phyloP scores from a whole-genome alignment of 2,888 invertebrate species.

The Caenorhabditis auriculariae region DNA sequence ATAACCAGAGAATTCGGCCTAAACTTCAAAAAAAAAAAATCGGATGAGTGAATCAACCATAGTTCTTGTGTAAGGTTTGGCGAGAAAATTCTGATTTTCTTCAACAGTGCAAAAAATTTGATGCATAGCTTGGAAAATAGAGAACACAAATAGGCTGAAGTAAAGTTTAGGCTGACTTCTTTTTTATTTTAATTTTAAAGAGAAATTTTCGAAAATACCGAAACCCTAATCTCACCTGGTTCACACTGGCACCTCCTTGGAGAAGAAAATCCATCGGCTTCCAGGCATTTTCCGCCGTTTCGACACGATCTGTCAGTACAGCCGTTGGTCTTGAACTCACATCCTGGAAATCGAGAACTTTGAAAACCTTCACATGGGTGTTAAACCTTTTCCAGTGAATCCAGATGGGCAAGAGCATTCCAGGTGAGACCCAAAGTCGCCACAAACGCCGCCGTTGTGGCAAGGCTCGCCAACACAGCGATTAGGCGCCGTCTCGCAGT shows the following conservation, averaged over 20 bases:
- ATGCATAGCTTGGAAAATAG: too few species aligned
- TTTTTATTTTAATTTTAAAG: not conserved
- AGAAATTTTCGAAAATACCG: not conserved
- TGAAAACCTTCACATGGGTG: not conserved
- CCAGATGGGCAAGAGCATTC: conserved; percentile 82
- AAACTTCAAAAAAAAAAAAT: too few species aligned
- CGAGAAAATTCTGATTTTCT: too few species aligned
- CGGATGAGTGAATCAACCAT: too few species aligned
- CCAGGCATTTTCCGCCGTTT: conserved; percentile 59
- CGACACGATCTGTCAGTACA: conserved; percentile 49
- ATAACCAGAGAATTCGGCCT: not conserved
- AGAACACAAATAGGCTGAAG: too few species aligned
- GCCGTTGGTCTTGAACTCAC: conserved; percentile 42
- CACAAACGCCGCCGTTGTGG: conserved; percentile 92
- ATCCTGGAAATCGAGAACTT: conserved; percentile 15
- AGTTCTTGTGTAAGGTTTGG: too few species aligned
- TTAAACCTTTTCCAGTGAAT: conserved; percentile 23
- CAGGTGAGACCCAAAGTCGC: conserved; percentile 89
- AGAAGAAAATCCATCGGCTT: conserved; percentile 70
- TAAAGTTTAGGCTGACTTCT: too few species aligned
- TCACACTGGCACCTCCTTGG: conserved; percentile 77
- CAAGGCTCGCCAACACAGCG: conserved; percentile 89
- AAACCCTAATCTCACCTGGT: conserved; percentile 69
- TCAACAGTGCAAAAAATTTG: too few species aligned
- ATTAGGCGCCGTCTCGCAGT: conserved; percentile 93